Conservation (phyloP, 2,797 vertebrate genomes). For the Gymnoscopelus microlampas region DNA sequence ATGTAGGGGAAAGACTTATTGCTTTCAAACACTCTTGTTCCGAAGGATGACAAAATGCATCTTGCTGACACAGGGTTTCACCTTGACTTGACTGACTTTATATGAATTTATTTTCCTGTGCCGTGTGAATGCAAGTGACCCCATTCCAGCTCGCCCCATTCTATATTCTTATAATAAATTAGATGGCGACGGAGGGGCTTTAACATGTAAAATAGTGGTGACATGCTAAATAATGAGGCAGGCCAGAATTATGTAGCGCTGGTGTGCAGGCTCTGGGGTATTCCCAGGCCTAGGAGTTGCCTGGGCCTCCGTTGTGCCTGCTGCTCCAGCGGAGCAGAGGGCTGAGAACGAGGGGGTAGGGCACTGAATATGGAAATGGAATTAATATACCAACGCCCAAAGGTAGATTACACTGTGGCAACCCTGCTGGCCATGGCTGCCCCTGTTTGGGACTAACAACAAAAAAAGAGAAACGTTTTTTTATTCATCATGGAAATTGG, state of each 20-base stretch:
- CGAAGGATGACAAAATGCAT: constrained; percentile 69
- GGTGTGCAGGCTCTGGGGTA: constrained; percentile 79
- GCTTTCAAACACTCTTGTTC: constrained; percentile 62
- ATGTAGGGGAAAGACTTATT: constrained; percentile 32
- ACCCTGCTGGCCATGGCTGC: constrained; percentile 64
- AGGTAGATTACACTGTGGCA: constrained; percentile 83
- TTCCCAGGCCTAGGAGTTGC: constrained; percentile 71
- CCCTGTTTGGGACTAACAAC: constrained; percentile 73
- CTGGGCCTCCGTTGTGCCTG: constrained; percentile 61
- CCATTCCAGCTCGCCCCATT: constrained; percentile 79
- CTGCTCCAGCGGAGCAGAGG: constrained; percentile 51
- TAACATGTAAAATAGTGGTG: constrained; percentile 89
- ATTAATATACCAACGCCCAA: constrained; percentile 83
- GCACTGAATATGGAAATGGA: constrained; percentile 84
- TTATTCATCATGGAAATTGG: constrained; percentile 77
- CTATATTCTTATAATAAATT: constrained; percentile 86
- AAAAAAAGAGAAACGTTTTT: constrained; percentile 66
- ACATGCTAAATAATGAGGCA: constrained; percentile 90
- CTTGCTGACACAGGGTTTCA: constrained; percentile 82
- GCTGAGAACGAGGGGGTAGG: constrained; percentile 19
- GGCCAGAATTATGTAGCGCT: constrained; percentile 79
- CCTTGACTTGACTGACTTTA: constrained; percentile 86
- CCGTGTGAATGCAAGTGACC: constrained; percentile 79
- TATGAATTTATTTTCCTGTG: constrained; percentile 78
- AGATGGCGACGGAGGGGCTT: constrained; percentile 81